Evolutionary conservation across 2,797 vertebrate genomes (phyloP).

Genomic region (Meriones psammophilus): DNA sequence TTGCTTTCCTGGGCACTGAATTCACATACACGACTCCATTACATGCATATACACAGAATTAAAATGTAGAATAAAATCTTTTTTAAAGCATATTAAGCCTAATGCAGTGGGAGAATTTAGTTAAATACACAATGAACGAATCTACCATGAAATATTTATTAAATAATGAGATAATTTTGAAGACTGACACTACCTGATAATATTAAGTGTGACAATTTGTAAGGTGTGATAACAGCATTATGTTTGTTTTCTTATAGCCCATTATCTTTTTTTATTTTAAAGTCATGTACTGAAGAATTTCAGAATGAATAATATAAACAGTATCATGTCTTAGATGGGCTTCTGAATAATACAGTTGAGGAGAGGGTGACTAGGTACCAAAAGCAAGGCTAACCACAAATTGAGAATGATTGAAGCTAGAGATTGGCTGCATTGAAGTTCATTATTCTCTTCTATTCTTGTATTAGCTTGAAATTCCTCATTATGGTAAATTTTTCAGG

Average conservation of each 20-base stretch:
- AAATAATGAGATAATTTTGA: constrained; percentile 46
- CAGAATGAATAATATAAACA: background rate
- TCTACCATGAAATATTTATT: background rate
- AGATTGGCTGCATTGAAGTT: background rate
- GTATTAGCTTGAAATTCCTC: constrained; percentile 66
- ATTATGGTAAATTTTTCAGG: constrained; percentile 31
- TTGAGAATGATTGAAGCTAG: background rate
- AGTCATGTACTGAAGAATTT: background rate
- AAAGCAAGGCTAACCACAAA: constrained; percentile 25
- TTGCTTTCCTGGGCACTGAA: background rate
- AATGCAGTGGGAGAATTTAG: background rate
- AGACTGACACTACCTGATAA: background rate
- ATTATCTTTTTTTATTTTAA: background rate
- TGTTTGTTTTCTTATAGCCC: background rate
- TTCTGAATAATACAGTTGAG: background rate
- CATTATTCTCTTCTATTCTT: constrained; percentile 68
- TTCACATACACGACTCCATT: background rate
- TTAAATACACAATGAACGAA: background rate
- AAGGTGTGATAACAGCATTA: background rate
- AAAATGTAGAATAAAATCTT: background rate
- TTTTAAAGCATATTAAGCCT: background rate
- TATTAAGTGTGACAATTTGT: background rate
- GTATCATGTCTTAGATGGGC: background rate
- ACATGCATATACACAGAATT: background rate
- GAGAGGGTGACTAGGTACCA: background rate